Evolutionary conservation across 2,888 invertebrate species (phyloP).

Genomic region (Sinopyrophorus schimmeli): DNA sequence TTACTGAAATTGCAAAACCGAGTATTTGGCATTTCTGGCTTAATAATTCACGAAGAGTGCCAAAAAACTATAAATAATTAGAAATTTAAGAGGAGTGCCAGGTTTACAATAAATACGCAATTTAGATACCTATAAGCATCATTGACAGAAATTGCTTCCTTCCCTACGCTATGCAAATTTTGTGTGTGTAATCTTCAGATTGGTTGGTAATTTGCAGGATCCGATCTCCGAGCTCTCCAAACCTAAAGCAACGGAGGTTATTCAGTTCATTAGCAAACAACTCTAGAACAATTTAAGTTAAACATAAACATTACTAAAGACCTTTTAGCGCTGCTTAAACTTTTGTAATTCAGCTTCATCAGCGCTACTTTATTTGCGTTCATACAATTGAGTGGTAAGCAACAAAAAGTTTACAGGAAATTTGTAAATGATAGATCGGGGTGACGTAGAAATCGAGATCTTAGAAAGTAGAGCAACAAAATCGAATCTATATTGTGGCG

Average conservation of each 20-base stretch:
- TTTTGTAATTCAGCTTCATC: conserved; percentile 14
- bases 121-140: not conserved
- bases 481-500: conserved; percentile 26
- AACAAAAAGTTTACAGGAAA: conserved; percentile 9
- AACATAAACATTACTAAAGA: conserved; percentile 27
- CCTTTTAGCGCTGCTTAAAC: conserved; percentile 18
- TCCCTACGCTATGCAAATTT: conserved; percentile 16
- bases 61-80: no score
- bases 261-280: conserved; percentile 29
- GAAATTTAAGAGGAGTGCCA: no score
- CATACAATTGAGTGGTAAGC: conserved; percentile 8
- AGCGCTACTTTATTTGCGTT: conserved; percentile 21
- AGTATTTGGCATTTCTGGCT: no score
- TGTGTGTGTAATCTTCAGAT: conserved; percentile 22
- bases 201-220: conserved; percentile 23
- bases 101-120: no score
- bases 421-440: conserved; percentile 21
- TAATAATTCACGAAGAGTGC: no score
- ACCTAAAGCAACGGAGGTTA: conserved; percentile 21
- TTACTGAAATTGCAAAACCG: no score
- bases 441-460: conserved; percentile 3
- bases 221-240: conserved; percentile 18
- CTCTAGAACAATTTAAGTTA: conserved; percentile 25
- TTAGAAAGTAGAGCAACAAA: conserved; percentile 16
- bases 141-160: conserved; percentile 2